Evolutionary conservation across 2,797 vertebrate species (phyloP).

Genomic region (Liasis olivaceus): DNA sequence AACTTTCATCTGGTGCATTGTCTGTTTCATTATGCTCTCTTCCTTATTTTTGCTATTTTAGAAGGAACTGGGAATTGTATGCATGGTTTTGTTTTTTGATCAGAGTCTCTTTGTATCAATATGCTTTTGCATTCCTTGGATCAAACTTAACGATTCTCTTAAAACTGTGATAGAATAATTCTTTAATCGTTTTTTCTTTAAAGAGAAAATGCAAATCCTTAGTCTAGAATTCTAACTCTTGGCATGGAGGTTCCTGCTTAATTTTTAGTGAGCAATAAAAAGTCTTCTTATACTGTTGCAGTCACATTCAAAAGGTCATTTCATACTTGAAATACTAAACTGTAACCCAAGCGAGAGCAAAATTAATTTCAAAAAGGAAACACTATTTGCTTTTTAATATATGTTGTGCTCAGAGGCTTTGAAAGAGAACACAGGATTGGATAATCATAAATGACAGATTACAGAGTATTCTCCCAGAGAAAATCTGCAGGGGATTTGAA

Average conservation of each 20-base stretch:
- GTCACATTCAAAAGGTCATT: background rate
- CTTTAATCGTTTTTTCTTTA: background rate
- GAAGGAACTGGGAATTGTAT: background rate
- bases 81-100: background rate
- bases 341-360: background rate
- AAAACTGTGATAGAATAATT: background rate
- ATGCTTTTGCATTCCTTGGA: background rate
- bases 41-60: background rate
- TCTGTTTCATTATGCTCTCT: background rate
- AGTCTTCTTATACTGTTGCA: background rate
- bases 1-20: background rate
- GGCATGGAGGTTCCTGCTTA: background rate
- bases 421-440: background rate
- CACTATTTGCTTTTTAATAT: background rate
- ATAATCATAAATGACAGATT: background rate
- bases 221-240: background rate
- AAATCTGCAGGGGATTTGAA: background rate
- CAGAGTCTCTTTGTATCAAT: background rate
- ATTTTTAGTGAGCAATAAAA: background rate
- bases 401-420: background rate
- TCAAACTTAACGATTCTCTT: background rate
- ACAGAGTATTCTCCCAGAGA: background rate
- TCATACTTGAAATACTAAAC: constrained; percentile 9
- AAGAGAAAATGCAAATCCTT: background rate
- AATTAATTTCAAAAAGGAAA: background rate